phyloP scores from a whole-genome alignment of 1,140 invertebrate species.

The Papilio glaucus region DNA sequence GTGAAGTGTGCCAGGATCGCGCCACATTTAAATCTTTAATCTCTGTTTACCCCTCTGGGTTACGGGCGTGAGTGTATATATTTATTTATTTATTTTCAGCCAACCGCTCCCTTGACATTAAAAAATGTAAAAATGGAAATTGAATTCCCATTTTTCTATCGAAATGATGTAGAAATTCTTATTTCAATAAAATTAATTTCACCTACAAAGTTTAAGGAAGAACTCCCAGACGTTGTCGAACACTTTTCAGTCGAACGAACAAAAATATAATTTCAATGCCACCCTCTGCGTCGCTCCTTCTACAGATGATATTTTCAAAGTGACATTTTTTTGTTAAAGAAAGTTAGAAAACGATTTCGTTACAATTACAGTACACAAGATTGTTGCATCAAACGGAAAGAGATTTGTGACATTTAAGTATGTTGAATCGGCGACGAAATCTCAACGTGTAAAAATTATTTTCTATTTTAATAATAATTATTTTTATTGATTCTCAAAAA shows the following conservation, averaged over 20 bases:
- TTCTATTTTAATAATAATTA: neutral
- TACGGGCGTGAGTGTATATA: no score
- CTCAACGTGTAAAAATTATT: no score
- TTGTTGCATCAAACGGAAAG: neutral
- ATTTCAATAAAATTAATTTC: neutral
- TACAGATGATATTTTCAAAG: neutral
- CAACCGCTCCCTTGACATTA: no score
- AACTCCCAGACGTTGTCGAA: slow-evolving; percentile 12
- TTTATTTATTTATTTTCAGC: no score
- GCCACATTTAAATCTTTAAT: no score
- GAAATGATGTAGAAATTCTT: neutral
- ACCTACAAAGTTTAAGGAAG: neutral
- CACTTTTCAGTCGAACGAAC: slow-evolving; percentile 11
- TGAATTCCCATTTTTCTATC: neutral
- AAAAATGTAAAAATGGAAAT: neutral
- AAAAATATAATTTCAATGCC: neutral
- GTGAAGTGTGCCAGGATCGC: no score
- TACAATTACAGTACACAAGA: neutral
- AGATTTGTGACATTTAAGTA: neutral
- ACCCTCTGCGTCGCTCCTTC: neutral
- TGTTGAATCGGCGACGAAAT: no score
- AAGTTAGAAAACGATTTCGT: neutral
- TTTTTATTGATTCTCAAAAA: neutral
- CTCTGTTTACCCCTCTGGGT: no score
- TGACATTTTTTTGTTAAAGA: neutral